Base-by-base conservation (phyloP, 2,797 vertebrate species). In the Xenentodon cancila region DNA sequence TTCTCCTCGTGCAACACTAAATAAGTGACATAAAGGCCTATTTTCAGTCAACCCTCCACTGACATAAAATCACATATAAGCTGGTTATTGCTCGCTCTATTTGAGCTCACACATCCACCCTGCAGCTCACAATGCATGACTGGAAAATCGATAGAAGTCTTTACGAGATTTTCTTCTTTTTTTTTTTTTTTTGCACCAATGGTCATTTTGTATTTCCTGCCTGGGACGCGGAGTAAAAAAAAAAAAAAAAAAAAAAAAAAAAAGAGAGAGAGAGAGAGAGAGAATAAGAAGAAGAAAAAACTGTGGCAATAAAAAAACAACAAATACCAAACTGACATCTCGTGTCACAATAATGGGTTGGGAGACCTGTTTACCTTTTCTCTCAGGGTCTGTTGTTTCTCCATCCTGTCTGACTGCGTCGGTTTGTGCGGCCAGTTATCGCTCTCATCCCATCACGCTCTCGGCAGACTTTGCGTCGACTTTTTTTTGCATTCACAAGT, bases 351-450 rank as follows among this genome's bases (percentile, higher is more conserved):
- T 37, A 37, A 37, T 37, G 9, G 9, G 11, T 12, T 37, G 34
- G 25, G 20, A 5, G 20, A 49, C 49, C 5, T 51, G 9, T 87
- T 90, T 93, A 94, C 94, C 94, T 94, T 94, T 83, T 92, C 92
- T 86, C 88, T 89, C 79, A 88, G 80, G 64, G 84, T 71, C 77
- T 79, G 84, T 88, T 81, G 90, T 88, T 91, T 92, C 92, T 94
- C 92, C 93, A 94, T 94, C 92, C 93, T 88, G 93, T 80, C 75
- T 83, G 69, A 50, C 67, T 89, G 85, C 71, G 69, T 58, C n/a
- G 75, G 58, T 65, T 83, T 80, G 79, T 71, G 71, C 57, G 55
- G 66, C 77, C 66, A 79, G n/a, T 73, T 75, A 19, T 84, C 82
- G 87, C 87, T 92, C 86, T 93, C 92, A 92, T 91, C 92, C 89